Conservation (phyloP, 2,888 invertebrate genomes). For the Sarcophaga subvicina region DNA sequence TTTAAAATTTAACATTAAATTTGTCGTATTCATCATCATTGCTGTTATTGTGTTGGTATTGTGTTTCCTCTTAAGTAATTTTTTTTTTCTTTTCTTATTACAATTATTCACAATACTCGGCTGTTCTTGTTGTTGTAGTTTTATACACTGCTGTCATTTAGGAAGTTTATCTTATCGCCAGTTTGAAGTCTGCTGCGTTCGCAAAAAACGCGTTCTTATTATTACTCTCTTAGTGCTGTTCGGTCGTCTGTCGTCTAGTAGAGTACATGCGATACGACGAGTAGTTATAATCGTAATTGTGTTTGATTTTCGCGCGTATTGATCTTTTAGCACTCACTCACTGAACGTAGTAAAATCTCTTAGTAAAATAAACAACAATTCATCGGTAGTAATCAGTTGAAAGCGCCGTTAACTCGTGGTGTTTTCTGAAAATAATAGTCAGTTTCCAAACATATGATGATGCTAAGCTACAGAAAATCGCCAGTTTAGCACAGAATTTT, state of each 20-base stretch:
- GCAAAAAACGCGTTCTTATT: constrained; percentile 47
- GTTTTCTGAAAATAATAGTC: not conserved
- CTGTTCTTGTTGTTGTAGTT: constrained; percentile 34
- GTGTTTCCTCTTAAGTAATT: not conserved
- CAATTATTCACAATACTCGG: constrained; percentile 27
- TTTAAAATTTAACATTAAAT: not conserved
- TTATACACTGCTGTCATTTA: constrained; percentile 50
- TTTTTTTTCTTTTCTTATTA: constrained; percentile 13
- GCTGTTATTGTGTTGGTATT: not conserved
- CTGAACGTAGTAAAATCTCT: constrained; percentile 7
- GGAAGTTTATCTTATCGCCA: constrained; percentile 71
- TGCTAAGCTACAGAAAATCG: not conserved
- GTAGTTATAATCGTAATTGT: constrained; percentile 25
- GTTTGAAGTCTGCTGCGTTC: constrained; percentile 64
- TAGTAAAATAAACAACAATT: constrained; percentile 15
- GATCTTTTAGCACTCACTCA: not conserved
- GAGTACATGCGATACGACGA: not conserved
- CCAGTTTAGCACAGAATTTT: not conserved
- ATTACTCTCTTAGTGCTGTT: constrained; percentile 28
- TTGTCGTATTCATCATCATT: not conserved
- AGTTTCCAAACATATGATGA: not conserved
- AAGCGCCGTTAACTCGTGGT: constrained; percentile 1
- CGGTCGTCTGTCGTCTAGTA: constrained; percentile 10
- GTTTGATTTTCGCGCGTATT: not conserved
- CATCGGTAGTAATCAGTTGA: constrained; percentile 41